Base-by-base conservation (phyloP, 2,797 vertebrate genomes). In the Harpagifer antarcticus region DNA sequence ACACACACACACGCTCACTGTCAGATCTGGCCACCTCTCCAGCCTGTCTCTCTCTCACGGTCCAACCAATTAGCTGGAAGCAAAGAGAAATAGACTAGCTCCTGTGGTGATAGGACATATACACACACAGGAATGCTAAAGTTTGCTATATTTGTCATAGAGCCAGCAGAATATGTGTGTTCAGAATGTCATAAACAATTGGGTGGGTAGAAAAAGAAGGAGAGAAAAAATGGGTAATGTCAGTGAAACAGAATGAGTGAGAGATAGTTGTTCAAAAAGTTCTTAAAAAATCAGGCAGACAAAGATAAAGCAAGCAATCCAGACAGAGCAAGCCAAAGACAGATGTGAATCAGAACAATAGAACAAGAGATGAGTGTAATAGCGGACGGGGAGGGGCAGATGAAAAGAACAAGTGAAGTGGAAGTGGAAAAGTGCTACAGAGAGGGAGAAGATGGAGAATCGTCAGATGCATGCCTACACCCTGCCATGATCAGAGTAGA, bases 351-450 rank as follows among this genome's bases (percentile, higher is more conserved):
- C 67, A 72, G 76, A 86, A 68, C 71, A 55, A 79, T 45, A 73
- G 64, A 73, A 66, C 12, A 42, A 20, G 79, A 76, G 60, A 76
- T 69, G 88, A 93, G 86, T 74, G 89, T 92, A 92, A 95, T 23
- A 79, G 77, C 1, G 20, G 93, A 95, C 55, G 66, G 27, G 68
- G 69, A 27, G 50, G 68, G 49, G 65, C 65, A 82, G 77, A 90
- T 92, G 81, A 92, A 90, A 87, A 84, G 84, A 91, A 79, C 79
- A 86, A 90, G 80, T 90, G 83, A 86, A 81, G 82, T 91, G 82
- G 85, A 73, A 88, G 85, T 82, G 76, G 63, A 68, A 68, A 82
- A 85, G 66, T 68, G 67, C 50, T 59, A 75, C 58, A 85, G 69
- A 84, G 81, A 84, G 50, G 19, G 43, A 74, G 62, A 73, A 45